Evolutionary conservation across 2,888 invertebrate species (phyloP).

Genomic region (Dioctria linearis): DNA sequence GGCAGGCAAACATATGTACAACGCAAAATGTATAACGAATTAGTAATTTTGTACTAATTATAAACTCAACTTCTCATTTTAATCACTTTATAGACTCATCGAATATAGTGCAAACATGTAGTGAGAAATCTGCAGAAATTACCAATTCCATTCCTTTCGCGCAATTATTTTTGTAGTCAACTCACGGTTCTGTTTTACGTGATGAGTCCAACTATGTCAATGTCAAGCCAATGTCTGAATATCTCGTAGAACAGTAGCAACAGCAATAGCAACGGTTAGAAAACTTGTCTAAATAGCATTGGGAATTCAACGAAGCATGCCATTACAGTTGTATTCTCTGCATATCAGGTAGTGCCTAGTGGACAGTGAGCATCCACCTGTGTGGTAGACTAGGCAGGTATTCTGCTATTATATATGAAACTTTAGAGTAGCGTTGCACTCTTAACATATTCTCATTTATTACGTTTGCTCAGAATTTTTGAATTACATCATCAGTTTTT

Average conservation of each 20-base stretch:
- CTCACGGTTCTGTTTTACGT: slow-evolving; percentile 2
- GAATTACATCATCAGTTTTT: background rate
- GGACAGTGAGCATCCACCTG: slow-evolving; percentile 1
- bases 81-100: too few species aligned
- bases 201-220: slow-evolving; percentile 9
- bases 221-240: background rate
- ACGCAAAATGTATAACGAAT: too few species aligned
- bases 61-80: too few species aligned
- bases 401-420: background rate
- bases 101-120: too few species aligned
- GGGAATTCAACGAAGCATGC: background rate
- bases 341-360: background rate
- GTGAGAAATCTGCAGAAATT: background rate
- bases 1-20: too few species aligned
- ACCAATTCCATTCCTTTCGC: background rate
- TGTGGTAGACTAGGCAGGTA: background rate
- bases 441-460: background rate
- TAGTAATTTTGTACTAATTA: too few species aligned
- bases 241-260: background rate
- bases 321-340: background rate
- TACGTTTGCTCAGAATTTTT: background rate
- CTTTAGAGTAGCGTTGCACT: background rate
- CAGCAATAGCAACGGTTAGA: background rate
- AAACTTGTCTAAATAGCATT: background rate
- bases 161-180: background rate